Base-by-base conservation (phyloP, 2,113 vertebrate species). In the Synchiropus splendidus region DNA sequence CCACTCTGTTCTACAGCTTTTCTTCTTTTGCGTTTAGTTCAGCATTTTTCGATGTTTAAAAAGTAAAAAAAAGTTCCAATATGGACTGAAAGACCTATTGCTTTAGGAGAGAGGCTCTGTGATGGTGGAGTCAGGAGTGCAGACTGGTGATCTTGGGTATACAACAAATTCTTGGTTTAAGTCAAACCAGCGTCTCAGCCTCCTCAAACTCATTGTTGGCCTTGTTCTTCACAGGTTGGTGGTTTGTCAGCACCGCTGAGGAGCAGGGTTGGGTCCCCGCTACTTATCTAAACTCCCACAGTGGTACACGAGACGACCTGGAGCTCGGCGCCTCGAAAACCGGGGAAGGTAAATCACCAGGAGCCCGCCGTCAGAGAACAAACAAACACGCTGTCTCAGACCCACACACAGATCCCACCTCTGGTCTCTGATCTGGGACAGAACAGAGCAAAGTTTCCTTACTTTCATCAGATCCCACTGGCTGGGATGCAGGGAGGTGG, bases 261-360 rank as follows among this genome's bases (percentile, higher is more conserved):
- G 94, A 97, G 51, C 94, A 98, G 78, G 94, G 94, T 63, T 97
- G 93, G 94, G 92, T 97, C 61, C 93, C 94, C 52, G 93, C 94
- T 33, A 97, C 94, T 0, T 97, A 97, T 75, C 76, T 98, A 43
- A 90, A 97, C 75, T 89, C 90, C 42, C 91, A 94, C 72, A 92
- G 87, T 70, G 91, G 91, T 55, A 92, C 91, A 18, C 84, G 89
- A 66, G 93, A 97, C 36, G 91, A 94, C 68, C 88, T 89, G 36
- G 91, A 95, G 48, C 85, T 97, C 46, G 90, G 90, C 37, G 88
- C 90, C 36, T 87, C 89, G 16, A 94, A 92, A 84, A 78, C 74
- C 4, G 91, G 90, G 54, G 93, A 98, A 88, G 91, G 94, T 97
- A 87, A 81, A 80, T 66, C 38, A 15, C 31, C 44, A 31, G 18